Percentiles rank a stretch among this genome's conserved stretches.
Evolutionary conservation across 1,140 invertebrate genomes (phyloP).

Genomic region (Mizuhopecten yessoensis): DNA sequence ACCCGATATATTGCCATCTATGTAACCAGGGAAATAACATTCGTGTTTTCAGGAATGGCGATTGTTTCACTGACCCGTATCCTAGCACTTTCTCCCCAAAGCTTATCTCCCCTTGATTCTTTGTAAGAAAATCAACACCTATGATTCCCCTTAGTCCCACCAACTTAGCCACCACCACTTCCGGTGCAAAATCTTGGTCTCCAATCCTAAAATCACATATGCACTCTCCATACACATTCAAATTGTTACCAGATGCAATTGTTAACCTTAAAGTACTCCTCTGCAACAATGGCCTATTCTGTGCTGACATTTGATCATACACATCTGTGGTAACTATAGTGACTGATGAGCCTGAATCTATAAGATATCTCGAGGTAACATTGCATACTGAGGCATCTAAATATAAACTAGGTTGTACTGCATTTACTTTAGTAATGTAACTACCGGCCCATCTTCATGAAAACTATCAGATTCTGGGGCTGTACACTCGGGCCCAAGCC

Average conservation of each 20-base stretch:
- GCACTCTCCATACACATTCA: not conserved
- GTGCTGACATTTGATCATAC: constrained; percentile 22
- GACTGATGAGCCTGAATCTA: constrained; percentile 51
- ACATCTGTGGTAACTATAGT: constrained; percentile 21
- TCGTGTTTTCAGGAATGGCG: too few species aligned
- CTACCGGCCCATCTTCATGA: too few species aligned
- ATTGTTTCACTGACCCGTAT: not conserved
- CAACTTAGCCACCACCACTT: constrained; percentile 51
- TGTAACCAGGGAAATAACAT: constrained; percentile 8
- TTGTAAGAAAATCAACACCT: constrained; percentile 40
- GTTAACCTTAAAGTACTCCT: not conserved
- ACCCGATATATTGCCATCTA: constrained; percentile 41
- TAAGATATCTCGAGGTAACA: not conserved
- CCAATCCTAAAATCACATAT: not conserved
- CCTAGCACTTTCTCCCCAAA: not conserved
- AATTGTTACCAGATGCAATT: constrained; percentile 44
- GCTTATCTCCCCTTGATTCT: constrained; percentile 38
- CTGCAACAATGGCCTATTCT: not conserved
- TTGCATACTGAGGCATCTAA: too few species aligned
- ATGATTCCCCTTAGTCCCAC: not conserved
- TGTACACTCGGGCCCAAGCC: too few species aligned
- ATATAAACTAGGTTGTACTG: too few species aligned
- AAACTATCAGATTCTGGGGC: too few species aligned
- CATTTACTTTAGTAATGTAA: too few species aligned
- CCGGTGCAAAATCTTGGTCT: not conserved